Evolutionary conservation across 2,888 invertebrate genomes (phyloP), one percentile per base, ranked within the genome.

Genomic region (Erebia ligea): DNA sequence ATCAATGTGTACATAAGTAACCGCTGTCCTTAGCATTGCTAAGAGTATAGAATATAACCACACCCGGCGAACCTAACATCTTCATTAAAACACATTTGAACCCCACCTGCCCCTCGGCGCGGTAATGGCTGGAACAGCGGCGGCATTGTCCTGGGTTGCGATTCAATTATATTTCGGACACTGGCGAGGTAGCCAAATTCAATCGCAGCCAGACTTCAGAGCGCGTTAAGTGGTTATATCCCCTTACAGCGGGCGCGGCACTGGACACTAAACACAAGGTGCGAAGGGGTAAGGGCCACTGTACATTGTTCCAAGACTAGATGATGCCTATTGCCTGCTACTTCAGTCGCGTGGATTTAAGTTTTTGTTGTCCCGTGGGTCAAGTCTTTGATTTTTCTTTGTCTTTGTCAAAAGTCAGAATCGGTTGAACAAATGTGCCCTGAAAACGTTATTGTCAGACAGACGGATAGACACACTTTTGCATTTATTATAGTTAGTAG

Each of bases 161-260:
- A 74, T 79, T 78, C 79, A 79, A 80, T 81, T 78, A 80, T 76
- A 83, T 84, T 86, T 83, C 81, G 85, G 82, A 81, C 81, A 83
- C 78, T 80, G 82, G 79, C 80, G 75, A 75, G 76, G 76, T 84
- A 80, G 81, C 80, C 77, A 89, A 92, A 92, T 91, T 91, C 86
- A 90, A 91, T 92, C 91, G 82, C 81, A 85, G 86, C 86, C 88
- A 88, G 91, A 90, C 88, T 90, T 89, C 86, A 86, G 84, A 86
- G 83, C 85, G 86, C 89, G 92, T 90, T 92, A 91, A 92, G 92
- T 92, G 92, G 91, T 90, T 89, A 90, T 89, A 91, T 88, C 88
- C 89, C 86, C 86, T 85, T 82, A 84, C 84, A 82, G 84, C 80
- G 84, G 83, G 83, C 85, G 80, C 34, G 5, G 81, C 80, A 82